phyloP scores from a whole-genome alignment of 2,888 invertebrate species.

The Diabrotica balteata region DNA sequence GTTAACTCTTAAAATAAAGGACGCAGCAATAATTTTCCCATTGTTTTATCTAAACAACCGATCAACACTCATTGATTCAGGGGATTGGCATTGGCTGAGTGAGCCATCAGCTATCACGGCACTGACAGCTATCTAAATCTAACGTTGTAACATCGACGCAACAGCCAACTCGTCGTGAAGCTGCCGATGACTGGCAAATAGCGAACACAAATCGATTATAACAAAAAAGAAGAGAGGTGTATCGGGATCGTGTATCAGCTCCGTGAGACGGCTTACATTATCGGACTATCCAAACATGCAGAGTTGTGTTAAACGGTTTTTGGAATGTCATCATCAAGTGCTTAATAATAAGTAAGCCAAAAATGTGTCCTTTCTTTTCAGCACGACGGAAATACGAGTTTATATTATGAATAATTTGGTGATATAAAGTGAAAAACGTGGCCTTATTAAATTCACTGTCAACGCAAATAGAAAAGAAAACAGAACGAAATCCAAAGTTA shows the following conservation, averaged over 20 bases:
- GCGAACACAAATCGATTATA: conserved; percentile 54
- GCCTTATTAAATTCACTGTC: too few relatives aligned
- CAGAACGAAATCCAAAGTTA: too few relatives aligned
- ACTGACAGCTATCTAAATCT: conserved; percentile 19
- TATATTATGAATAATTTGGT: too few relatives aligned
- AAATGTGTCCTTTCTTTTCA: too few relatives aligned
- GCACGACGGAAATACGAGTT: too few relatives aligned
- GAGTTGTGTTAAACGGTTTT: conserved; percentile 35
- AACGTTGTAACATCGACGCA: conserved; percentile 27
- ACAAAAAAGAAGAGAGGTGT: conserved; percentile 28
- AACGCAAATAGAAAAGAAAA: too few relatives aligned
- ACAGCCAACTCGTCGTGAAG: conserved; percentile 47
- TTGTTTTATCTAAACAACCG: conserved; percentile 14
- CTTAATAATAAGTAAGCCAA: too few relatives aligned
- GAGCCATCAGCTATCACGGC: conserved; percentile 11
- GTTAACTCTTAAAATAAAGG: too few relatives aligned
- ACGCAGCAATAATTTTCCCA: too few relatives aligned
- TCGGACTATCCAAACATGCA: conserved; percentile 54
- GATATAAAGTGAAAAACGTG: too few relatives aligned
- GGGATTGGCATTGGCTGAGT: conserved; percentile 19
- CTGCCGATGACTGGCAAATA: conserved; percentile 55
- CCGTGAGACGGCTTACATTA: conserved; percentile 55
- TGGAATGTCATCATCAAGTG: conserved; percentile 47
- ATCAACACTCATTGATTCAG: conserved; percentile 22
- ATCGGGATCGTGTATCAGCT: conserved; percentile 55